Evolutionary conservation across 2,888 invertebrate genomes (phyloP).

Genomic region (Ophion ellenae): DNA sequence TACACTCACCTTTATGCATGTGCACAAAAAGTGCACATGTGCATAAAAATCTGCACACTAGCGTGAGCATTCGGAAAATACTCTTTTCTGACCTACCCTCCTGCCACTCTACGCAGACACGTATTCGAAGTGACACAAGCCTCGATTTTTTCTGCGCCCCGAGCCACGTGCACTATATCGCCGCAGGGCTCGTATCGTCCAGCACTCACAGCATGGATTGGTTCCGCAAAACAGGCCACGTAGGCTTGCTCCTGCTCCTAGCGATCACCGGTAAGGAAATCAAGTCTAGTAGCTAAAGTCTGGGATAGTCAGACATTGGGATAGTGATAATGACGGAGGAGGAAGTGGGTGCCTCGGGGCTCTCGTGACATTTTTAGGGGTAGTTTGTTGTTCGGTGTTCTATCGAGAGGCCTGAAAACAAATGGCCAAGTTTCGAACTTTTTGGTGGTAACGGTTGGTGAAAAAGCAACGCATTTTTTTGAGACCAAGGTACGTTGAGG

Average conservation of each 20-base stretch:
- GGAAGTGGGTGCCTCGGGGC: no score
- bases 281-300: conserved; percentile 34
- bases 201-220: conserved; percentile 59
- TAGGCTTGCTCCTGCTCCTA: conserved; percentile 55
- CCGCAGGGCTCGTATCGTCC: conserved; percentile 11
- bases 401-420: no score
- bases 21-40: not conserved
- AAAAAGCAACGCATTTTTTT: no score
- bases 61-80: conserved; percentile 6
- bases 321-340: no score
- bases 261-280: conserved; percentile 55
- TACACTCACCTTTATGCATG: not conserved
- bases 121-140: conserved; percentile 10
- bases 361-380: no score
- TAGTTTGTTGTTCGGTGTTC: no score
- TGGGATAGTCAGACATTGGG: conserved; percentile 32
- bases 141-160: conserved; percentile 15
- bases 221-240: conserved; percentile 42
- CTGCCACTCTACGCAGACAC: conserved; percentile 1
- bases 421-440: no score
- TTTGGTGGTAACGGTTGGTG: no score
- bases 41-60: not conserved
- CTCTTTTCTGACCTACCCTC: conserved; percentile 3
- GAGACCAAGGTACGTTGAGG: no score
- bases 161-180: conserved; percentile 46